Base-by-base conservation (phyloP, 2,888 invertebrate species). In the Acanthosepion esculentum region DNA sequence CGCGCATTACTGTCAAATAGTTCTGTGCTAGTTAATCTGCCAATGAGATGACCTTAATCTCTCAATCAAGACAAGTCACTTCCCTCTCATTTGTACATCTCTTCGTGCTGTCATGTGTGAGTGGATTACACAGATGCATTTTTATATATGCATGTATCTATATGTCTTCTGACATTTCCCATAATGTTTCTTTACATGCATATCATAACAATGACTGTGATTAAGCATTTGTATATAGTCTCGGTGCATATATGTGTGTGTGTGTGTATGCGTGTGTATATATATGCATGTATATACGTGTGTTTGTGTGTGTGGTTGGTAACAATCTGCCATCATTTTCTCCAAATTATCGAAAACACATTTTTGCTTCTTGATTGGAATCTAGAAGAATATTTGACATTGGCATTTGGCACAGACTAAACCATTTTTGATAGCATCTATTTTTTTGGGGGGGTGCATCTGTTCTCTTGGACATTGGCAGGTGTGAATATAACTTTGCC, bases 41-140 rank as follows among this genome's bases (percentile, higher is more conserved):
- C 78, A 78, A 78, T 33, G 78, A 33, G 78, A 78, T 78, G 33
- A 78, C 78, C n/a, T n/a, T 78, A 78, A 78, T 78, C 78, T 78
- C 78, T 78, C 78, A n/a, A 78, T 78, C 78, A 78, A 78, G 78
- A 78, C 78, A n/a, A 78, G 78, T 78, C 78, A 78, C 78, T 78
- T 78, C 59, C 59, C 59, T 78, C 78, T 78, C 78, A 78, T 78
- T 33, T n/a, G 78, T n/a, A 78, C 78, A 78, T 78, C 78, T 78
- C n/a, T 33, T 78, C 12, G 33, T 78, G 78, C 78, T n/a, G 78
- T 78, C 78, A 78, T 78, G 78, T 78, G 78, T 78, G 78, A 78
- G n/a, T 78, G 78, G n/a, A 78, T 78, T 78, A n/a, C 78, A 78
- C 78, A 33, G 78, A n/a, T 18, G 15, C 78, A 78, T 78, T 78